These are phyloP conservation scores for Syrmaticus mikado DNA, from an alignment of 2,113 vertebrate species.

Conservation along the genomic window DNA sequence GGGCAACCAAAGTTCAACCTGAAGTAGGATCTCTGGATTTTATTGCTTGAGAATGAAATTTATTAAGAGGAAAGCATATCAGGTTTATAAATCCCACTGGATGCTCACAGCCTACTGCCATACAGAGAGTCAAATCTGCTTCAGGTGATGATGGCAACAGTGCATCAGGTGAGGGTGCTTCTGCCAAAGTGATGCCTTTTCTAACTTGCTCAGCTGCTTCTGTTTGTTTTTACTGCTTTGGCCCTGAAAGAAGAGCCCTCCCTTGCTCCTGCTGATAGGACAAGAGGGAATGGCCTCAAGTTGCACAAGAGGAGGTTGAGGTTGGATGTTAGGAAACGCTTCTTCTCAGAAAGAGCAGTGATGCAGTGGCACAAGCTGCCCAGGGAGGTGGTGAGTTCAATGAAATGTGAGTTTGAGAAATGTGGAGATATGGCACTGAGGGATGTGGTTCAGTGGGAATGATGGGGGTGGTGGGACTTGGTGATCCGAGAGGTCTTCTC, in stretches of 20 bases:
- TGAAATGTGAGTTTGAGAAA: too few species aligned
- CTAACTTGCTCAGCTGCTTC: background rate
- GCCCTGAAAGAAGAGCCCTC: too few species aligned
- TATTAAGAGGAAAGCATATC: background rate
- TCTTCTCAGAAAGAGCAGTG: too few species aligned
- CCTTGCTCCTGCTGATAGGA: background rate
- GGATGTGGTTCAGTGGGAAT: too few species aligned
- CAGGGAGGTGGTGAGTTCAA: too few species aligned
- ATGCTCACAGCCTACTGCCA: background rate
- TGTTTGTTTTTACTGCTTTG: background rate
- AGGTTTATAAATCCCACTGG: constrained; percentile 29
- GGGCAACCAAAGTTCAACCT: constrained; percentile 6
- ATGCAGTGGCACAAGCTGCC: too few species aligned
- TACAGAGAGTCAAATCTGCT: background rate
- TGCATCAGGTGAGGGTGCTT: background rate
- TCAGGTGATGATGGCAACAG: background rate
- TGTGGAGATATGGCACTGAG: too few species aligned
- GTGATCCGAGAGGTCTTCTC: too few species aligned
- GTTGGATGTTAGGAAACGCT: too few species aligned
- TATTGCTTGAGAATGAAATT: constrained; percentile 3
- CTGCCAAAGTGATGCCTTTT: background rate
- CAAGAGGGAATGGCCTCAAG: too few species aligned
- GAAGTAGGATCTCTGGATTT: constrained; percentile 39
- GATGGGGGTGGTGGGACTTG: too few species aligned
- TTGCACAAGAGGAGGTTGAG: too few species aligned